Percentiles rank a stretch among this genome's conserved stretches.
Conservation (phyloP, 2,888 invertebrate genomes). For the Temnothorax ravouxi region DNA sequence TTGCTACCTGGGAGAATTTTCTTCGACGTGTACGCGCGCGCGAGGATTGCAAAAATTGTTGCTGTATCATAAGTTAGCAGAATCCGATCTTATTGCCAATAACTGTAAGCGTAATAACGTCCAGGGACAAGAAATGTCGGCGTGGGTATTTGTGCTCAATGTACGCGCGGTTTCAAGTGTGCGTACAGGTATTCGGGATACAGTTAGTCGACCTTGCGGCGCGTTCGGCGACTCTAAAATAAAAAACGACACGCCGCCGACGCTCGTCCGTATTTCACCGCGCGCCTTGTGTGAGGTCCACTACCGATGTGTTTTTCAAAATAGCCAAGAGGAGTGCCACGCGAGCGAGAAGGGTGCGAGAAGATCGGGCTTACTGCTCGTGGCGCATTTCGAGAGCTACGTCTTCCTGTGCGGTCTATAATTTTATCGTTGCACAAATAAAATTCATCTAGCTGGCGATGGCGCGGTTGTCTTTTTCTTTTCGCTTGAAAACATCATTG, state of each 20-base stretch:
- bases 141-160: conserved; percentile 19
- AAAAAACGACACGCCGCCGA: conserved; percentile 76
- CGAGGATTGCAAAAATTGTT: neutral
- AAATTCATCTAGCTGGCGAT: conserved; percentile 49
- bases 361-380: conserved; percentile 1
- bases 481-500: conserved; percentile 28
- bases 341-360: neutral
- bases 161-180: conserved; percentile 18
- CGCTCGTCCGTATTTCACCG: conserved; percentile 73
- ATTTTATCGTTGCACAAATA: conserved; percentile 68
- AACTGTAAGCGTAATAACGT: conserved; percentile 26
- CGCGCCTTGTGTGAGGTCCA: conserved; percentile 66
- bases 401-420: conserved; percentile 63
- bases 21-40: no score
- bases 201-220: conserved; percentile 84
- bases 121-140: conserved; percentile 9
- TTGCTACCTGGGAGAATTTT: no score
- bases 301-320: conserved; percentile 7
- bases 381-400: conserved; percentile 63
- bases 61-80: neutral
- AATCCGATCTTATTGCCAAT: conserved; percentile 21
- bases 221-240: conserved; percentile 73
- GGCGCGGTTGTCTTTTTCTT: conserved; percentile 43
- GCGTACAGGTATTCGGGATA: conserved; percentile 73
- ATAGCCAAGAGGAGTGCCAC: conserved; percentile 64